Percentiles rank a stretch among this genome's conserved stretches.
Evolutionary conservation across 2,113 vertebrate species (phyloP).

Genomic region (Setophaga kirtlandii): DNA sequence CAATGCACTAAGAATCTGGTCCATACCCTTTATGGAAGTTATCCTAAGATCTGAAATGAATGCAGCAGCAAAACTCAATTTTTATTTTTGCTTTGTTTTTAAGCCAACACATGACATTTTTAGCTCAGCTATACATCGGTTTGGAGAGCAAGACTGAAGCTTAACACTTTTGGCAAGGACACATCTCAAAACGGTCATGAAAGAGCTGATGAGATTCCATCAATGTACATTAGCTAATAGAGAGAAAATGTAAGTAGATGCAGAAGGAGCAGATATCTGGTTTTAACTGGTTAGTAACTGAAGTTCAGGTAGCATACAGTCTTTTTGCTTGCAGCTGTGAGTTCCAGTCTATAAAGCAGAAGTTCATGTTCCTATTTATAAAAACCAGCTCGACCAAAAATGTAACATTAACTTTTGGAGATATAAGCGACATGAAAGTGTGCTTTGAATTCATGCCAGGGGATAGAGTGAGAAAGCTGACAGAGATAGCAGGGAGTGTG

Average conservation of each 20-base stretch:
- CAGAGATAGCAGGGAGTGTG: not conserved
- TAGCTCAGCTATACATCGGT: constrained; percentile 28
- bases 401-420: not conserved
- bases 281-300: constrained; percentile 47
- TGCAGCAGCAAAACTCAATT: constrained; percentile 50
- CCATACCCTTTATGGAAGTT: constrained; percentile 35
- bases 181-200: constrained; percentile 50
- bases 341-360: constrained; percentile 21
- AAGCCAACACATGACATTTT: constrained; percentile 59
- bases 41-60: constrained; percentile 41
- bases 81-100: constrained; percentile 56
- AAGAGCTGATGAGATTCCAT: constrained; percentile 52
- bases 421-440: not conserved
- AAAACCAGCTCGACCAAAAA: not conserved
- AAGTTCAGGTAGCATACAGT: not conserved
- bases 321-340: not conserved
- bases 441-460: not conserved
- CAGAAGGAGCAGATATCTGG: constrained; percentile 26
- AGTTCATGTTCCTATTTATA: not conserved
- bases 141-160: constrained; percentile 37
- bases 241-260: constrained; percentile 36
- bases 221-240: constrained; percentile 53
- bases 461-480: not conserved
- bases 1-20: constrained; percentile 6
- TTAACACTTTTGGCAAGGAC: constrained; percentile 48